Evolutionary conservation across 2,113 vertebrate species (phyloP), one percentile per base, ranked within the genome.

Genomic region (Daboia siamensis): DNA sequence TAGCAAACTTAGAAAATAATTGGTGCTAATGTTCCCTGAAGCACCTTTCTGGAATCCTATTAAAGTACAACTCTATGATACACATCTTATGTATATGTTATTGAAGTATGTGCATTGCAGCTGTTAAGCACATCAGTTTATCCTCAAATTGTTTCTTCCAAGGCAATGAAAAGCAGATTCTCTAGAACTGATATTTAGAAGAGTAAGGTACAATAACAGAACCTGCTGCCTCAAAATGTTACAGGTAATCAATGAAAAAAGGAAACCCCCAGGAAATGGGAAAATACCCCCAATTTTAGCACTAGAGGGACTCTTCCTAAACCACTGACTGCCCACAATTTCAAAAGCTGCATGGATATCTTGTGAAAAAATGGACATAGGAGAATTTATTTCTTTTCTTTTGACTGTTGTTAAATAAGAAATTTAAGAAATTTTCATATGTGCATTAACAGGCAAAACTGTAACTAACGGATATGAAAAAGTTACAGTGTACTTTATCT

Each of bases 251-350:
- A 21, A 44, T 1, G 85, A 23, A 52, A 57, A 21, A 80, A 44
- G 5, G 44, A 46, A 69, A 69, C 12, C 29, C 29, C 0, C 84
- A 57, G 39, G 21, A 90, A 88, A 55, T 20, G 29, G 26, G 13
- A 87, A 88, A 88, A 24, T 9, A 55, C 57, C 3, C 17, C 39
- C 12, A 46, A 10, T 64, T 86, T 33, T 26, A 64, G 87, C 93
- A 39, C 90, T 23, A 93, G 92, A 11, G 92, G 92, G 92, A 86
- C 80, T 55, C 57, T 59, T 64, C 23, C 23, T 44, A 57, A 54
- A 86, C 1, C 23, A 3, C 56, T 51, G 85, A 51, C 44, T 51
- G 51, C 13, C 48, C 26, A 87, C 48, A 87, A 29, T 80, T 80
- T 80, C 74, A 80, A 44, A 80, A 44, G 33, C 17, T 80, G 74